Conservation (phyloP, 2,888 invertebrate species). For the Pristionchus maxplancki region DNA sequence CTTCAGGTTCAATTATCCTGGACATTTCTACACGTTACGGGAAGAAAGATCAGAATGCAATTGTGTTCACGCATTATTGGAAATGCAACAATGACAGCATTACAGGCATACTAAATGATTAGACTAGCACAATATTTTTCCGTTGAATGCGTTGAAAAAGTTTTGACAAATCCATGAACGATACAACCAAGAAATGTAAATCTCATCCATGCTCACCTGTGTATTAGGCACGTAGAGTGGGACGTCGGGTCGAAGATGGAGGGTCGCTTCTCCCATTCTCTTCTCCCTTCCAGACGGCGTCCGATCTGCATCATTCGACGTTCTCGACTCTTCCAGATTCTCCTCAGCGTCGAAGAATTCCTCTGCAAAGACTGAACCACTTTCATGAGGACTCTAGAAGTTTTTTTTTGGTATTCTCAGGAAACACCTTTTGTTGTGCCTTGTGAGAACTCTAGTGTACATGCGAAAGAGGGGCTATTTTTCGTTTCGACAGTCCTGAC, state of each 20-base stretch:
- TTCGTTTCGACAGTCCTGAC: no score
- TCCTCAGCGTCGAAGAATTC: conserved; percentile 59
- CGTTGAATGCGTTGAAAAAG: no score
- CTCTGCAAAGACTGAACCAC: conserved; percentile 51
- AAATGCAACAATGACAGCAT: neutral
- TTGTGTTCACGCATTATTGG: neutral
- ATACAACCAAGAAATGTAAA: no score
- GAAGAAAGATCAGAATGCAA: neutral
- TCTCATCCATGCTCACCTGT: no score
- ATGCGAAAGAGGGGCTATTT: no score
- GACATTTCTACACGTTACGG: neutral
- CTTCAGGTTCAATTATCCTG: neutral
- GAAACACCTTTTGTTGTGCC: no score
- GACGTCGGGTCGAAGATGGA: conserved; percentile 81
- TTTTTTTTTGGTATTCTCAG: neutral
- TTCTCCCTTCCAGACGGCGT: conserved; percentile 43
- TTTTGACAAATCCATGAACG: no score
- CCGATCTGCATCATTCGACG: neutral
- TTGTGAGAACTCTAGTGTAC: no score
- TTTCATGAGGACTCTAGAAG: neutral
- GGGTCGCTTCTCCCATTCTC: conserved; percentile 1
- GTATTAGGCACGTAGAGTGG: conserved; percentile 88
- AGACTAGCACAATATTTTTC: no score
- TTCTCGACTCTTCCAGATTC: neutral
- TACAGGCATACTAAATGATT: neutral